phyloP scores from a whole-genome alignment of 1,140 invertebrate species.

The Drosophila nannoptera region DNA sequence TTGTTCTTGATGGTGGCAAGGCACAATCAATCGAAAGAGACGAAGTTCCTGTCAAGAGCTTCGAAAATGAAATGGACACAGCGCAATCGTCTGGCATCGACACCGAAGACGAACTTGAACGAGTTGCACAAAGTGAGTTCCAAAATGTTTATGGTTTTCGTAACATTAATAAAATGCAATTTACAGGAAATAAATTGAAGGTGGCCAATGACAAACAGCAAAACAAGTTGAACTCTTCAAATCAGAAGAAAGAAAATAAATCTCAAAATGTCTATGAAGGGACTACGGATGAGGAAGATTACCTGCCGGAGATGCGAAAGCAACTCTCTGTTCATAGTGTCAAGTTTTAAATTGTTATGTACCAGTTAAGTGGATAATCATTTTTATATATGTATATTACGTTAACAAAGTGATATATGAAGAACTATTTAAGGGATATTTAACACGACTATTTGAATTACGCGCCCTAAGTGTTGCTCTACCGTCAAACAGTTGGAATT shows the following conservation, averaged over 20 bases:
- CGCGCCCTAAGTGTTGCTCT: not conserved
- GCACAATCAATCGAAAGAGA: not conserved
- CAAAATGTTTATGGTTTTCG: not conserved
- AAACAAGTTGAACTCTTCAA: conserved; percentile 3
- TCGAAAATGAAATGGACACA: not conserved
- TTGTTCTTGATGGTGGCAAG: not conserved
- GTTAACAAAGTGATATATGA: conserved; percentile 6
- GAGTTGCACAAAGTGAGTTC: conserved; percentile 63
- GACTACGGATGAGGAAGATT: conserved; percentile 72
- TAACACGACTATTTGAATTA: not conserved
- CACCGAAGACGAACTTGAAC: conserved; percentile 82
- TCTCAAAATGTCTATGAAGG: conserved; percentile 46
- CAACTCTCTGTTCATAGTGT: conserved; percentile 1
- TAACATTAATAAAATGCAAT: not conserved
- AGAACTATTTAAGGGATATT: not conserved
- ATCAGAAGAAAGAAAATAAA: conserved; percentile 10
- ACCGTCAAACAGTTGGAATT: not conserved
- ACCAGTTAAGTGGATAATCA: not conserved
- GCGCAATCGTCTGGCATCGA: conserved; percentile 68
- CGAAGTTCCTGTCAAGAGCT: conserved; percentile 7
- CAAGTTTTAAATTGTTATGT: conserved; percentile 1
- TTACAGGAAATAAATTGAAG: conserved; percentile 39
- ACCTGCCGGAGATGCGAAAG: conserved; percentile 41
- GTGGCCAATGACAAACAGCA: conserved; percentile 10
- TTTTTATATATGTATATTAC: conserved; percentile 4